A percentile compares a stretch with the other conserved stretches of the same genome.
phyloP scores from a whole-genome alignment of 2,797 vertebrate species.

The Semaprochilodus insignis region DNA sequence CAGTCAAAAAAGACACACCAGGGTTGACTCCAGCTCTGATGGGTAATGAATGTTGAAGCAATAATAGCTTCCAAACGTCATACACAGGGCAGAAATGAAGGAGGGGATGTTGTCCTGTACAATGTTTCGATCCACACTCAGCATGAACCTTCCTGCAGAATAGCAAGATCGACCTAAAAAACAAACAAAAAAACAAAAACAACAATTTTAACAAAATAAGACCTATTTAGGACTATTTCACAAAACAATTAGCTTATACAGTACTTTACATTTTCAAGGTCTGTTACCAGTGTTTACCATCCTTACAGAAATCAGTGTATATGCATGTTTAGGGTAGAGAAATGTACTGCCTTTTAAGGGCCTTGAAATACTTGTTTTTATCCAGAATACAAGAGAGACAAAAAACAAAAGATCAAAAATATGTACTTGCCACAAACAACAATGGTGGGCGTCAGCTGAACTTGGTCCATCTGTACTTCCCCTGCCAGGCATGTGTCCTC shows the following conservation, averaged over 20 bases:
- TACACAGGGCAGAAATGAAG: not conserved
- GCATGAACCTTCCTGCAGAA: not conserved
- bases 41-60: not conserved
- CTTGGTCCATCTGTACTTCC: slow-evolving; percentile 35
- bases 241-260: too few species aligned
- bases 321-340: not conserved
- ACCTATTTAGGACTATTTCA: too few species aligned
- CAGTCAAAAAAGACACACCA: not conserved
- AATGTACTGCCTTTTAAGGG: not conserved
- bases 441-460: slow-evolving; percentile 29
- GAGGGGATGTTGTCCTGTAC: not conserved
- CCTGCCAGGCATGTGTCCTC: slow-evolving; percentile 43
- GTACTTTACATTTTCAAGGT: too few species aligned
- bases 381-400: not conserved
- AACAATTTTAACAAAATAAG: not conserved
- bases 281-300: not conserved
- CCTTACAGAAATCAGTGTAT: not conserved
- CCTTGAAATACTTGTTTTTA: too few species aligned
- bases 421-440: slow-evolving; percentile 37
- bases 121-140: not conserved
- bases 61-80: not conserved
- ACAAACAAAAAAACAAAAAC: not conserved
- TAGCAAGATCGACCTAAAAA: not conserved
- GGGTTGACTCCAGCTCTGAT: not conserved
- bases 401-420: not conserved